Evolutionary conservation across 2,888 invertebrate genomes (phyloP).

Genomic region (Emmelina monodactyla): DNA sequence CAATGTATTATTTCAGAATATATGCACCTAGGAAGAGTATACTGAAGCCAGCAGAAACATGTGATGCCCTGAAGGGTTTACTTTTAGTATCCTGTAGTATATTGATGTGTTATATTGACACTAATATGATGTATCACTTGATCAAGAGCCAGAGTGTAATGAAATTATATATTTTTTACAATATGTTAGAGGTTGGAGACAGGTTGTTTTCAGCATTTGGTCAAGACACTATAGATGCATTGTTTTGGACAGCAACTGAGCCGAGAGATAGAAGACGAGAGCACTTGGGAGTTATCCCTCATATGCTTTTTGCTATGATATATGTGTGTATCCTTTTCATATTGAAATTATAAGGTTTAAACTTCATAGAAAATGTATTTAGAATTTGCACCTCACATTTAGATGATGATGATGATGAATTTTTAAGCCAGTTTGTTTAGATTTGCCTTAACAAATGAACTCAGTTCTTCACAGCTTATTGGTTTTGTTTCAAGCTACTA

Average conservation of each 20-base stretch:
- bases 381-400: no score
- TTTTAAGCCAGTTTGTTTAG: no score
- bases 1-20: conserved; percentile 32
- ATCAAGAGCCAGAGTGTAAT: conserved; percentile 98
- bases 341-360: no score
- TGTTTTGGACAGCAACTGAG: conserved; percentile 99
- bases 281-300: conserved; percentile 88
- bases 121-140: conserved; percentile 97
- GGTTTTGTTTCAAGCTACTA: conserved; percentile 95
- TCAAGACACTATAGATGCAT: conserved; percentile 96
- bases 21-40: conserved; percentile 56
- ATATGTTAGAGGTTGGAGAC: conserved; percentile 99
- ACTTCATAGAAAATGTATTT: no score
- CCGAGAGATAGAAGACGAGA: conserved; percentile 82
- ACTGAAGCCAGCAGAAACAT: conserved; percentile 89
- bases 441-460: conserved; percentile 4
- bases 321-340: conserved; percentile 92
- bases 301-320: conserved; percentile 87
- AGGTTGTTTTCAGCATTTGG: conserved; percentile 95
- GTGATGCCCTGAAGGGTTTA: conserved; percentile 94
- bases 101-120: conserved; percentile 91
- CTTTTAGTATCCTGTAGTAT: conserved; percentile 84
- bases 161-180: conserved; percentile 98
- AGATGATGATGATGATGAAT: no score
- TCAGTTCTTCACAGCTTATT: conserved; percentile 85